Evolutionary conservation across 2,888 invertebrate species (phyloP), one percentile per base, ranked within the genome.

Genomic region (Glyphotaelius pellucidus): DNA sequence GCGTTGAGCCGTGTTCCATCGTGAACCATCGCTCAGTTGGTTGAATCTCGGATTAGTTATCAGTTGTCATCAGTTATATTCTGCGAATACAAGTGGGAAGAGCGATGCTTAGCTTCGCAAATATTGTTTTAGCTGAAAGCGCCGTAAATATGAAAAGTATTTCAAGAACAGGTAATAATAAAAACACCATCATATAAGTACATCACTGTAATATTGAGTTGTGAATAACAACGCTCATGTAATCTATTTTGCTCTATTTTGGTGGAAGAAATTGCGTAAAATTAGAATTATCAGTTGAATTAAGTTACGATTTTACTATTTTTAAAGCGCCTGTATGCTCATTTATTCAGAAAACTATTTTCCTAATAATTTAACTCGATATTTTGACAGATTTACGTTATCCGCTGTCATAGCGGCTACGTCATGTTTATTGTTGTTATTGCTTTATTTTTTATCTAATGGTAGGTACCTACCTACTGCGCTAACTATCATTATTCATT

Each of bases 161-260:
- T 81, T 90, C 90, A 38, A 90, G 90, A 90, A 80, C 90, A 90
- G 90, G 90, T 90, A 81, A 14, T 3, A 30, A 47, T 86, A 86
- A 38, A 0, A n/a, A 7, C 9, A 52, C 7, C 5, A 15, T 52
- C 15, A 9, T 25, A 9, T 7, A 25, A 25, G 25, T 25, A 67
- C 25, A 67, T 25, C 25, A 9, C 1, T 25, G 9, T 67, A 67
- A 25, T 67, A 67, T 67, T 67, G 9, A 67, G n/a, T n/a, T 25
- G 0, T 25, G 67, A 67, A 67, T 67, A 67, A 67, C 7, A 67
- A 67, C n/a, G n/a, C 67, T 67, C 67, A 42, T 42, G 19, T 1
- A 67, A 67, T 67, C 67, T 67, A 67, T 67, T 67, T 67, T 67
- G 5, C 25, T 67, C 67, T 67, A 67, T 67, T 67, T 67, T 67